Evolutionary conservation across 2,888 invertebrate species (phyloP).

Genomic region (Bombyx huttoni): DNA sequence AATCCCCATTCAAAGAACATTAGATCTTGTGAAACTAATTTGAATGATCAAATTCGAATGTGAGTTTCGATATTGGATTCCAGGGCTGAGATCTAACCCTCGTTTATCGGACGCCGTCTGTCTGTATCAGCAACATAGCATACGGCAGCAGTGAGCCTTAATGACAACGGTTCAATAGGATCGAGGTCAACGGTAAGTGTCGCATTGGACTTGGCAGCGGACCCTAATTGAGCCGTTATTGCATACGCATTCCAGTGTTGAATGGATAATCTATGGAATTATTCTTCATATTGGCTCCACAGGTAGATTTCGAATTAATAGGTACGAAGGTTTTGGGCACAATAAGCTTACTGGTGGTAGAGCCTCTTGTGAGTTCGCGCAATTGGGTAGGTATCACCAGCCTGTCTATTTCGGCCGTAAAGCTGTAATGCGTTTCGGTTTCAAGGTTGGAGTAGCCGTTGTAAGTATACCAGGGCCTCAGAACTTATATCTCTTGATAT

Average conservation of each 20-base stretch:
- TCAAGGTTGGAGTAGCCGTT: no score
- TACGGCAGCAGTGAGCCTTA: constrained; percentile 47
- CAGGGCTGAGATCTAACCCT: constrained; percentile 39
- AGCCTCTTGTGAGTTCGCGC: no score
- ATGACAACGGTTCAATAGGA: constrained; percentile 57
- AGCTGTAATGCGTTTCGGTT: no score
- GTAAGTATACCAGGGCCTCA: no score
- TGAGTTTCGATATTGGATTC: constrained; percentile 15
- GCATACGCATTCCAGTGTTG: constrained; percentile 6
- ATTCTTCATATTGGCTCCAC: background rate
- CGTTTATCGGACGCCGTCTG: constrained; percentile 42
- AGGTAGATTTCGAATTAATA: background rate
- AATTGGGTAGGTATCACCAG: no score
- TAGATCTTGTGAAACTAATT: constrained; percentile 20
- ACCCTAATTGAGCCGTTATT: constrained; percentile 50
- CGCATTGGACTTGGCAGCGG: constrained; percentile 49
- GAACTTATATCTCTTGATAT: no score
- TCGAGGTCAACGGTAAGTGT: constrained; percentile 57
- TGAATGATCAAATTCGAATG: constrained; percentile 25
- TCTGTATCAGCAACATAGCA: constrained; percentile 37
- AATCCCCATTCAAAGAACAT: constrained; percentile 19
- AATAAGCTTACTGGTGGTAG: no score
- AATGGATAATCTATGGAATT: background rate
- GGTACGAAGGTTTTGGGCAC: background rate
- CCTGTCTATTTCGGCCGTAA: no score